phyloP scores from a whole-genome alignment of 2,888 invertebrate species.

The Fragum fragum region DNA sequence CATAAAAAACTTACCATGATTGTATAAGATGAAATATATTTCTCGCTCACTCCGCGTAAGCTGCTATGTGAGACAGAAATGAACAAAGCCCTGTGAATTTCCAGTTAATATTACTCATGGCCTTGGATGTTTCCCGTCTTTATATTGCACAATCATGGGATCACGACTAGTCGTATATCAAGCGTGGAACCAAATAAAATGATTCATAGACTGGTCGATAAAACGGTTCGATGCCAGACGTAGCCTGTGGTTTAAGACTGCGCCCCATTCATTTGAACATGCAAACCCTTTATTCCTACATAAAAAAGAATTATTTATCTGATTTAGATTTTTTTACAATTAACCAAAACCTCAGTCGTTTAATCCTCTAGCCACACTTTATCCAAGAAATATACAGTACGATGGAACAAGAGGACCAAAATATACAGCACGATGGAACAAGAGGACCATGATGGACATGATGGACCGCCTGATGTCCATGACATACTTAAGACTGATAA shows the following conservation, averaged over 20 bases:
- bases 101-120: conserved; percentile 17
- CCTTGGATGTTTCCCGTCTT: not conserved
- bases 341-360: no score
- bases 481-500: no score
- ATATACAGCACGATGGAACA: no score
- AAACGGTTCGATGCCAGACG: conserved; percentile 12
- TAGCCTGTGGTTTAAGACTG: not conserved
- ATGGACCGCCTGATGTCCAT: no score
- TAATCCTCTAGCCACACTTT: no score
- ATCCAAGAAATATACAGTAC: no score
- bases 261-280: not conserved
- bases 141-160: not conserved
- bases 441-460: no score
- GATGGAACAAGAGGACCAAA: no score
- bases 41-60: conserved; percentile 27
- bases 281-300: conserved; percentile 1
- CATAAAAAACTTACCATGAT: conserved; percentile 6
- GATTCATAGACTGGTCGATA: conserved; percentile 5
- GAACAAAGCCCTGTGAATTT: conserved; percentile 1
- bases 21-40: not conserved
- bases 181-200: not conserved
- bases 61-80: conserved; percentile 27
- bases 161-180: not conserved
- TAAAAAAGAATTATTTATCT: no score
- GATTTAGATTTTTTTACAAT: no score